Percentiles rank a stretch among this genome's conserved stretches.
phyloP scores from a whole-genome alignment of 2,113 vertebrate genomes.

The Noturus placidus region DNA sequence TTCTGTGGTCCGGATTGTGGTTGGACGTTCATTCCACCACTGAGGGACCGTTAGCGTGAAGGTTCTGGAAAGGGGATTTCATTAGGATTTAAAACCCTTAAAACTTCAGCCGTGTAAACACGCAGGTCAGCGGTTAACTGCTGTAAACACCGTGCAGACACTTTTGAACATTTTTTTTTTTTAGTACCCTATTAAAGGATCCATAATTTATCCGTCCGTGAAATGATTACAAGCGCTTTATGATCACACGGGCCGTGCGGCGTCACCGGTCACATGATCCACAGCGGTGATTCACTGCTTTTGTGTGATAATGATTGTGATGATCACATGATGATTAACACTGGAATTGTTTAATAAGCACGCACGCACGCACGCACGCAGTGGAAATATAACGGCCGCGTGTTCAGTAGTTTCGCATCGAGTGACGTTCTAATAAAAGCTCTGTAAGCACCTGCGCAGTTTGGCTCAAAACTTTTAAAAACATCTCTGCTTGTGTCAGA shows the following conservation, averaged over 20 bases:
- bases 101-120: not conserved
- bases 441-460: not conserved
- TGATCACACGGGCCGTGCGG: not conserved
- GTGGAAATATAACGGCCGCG: not conserved
- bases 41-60: no score
- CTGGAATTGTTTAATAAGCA: no score
- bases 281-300: not conserved
- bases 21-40: no score
- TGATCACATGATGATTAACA: no score
- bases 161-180: not conserved
- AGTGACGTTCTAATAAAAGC: not conserved
- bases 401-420: not conserved
- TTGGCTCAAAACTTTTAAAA: not conserved
- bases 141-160: not conserved
- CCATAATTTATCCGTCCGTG: not conserved
- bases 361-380: no score
- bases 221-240: not conserved
- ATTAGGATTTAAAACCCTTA: no score
- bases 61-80: no score
- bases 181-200: not conserved
- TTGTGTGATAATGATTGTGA: no score
- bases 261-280: not conserved
- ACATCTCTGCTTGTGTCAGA: not conserved
- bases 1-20: no score
- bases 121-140: not conserved